phyloP scores from a whole-genome alignment of 2,113 vertebrate species.

The Hippoglossus stenolepis region DNA sequence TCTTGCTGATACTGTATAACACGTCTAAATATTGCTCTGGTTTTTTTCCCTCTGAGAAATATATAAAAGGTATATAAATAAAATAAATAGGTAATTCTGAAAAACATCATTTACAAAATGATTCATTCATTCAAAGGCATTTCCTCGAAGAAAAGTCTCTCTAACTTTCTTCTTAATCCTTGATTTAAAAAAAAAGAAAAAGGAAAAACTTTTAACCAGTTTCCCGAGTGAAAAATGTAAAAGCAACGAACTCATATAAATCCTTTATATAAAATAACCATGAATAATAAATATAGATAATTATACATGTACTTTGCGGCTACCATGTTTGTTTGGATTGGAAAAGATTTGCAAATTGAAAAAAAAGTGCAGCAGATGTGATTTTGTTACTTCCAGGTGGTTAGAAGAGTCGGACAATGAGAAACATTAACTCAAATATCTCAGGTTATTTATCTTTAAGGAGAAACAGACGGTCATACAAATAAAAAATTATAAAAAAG shows the following conservation, averaged over 20 bases:
- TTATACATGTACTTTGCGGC: not conserved
- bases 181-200: not conserved
- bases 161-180: no score
- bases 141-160: not conserved
- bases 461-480: not conserved
- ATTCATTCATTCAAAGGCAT: not conserved
- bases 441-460: not conserved
- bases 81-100: not conserved
- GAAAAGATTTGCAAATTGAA: not conserved
- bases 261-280: not conserved
- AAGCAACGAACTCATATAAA: not conserved
- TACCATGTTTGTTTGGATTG: not conserved
- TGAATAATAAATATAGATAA: not conserved
- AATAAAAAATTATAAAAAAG: not conserved
- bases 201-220: not conserved
- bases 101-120: not conserved
- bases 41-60: not conserved
- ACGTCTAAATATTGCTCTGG: not conserved
- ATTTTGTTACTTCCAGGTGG: not conserved
- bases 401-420: not conserved
- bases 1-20: not conserved
- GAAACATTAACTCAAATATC: not conserved
- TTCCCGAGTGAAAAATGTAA: not conserved
- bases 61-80: not conserved
- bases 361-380: no score